Percentiles rank a stretch among this genome's conserved stretches.
phyloP scores from a whole-genome alignment of 2,888 invertebrate genomes.

The Eretmocerus hayati region DNA sequence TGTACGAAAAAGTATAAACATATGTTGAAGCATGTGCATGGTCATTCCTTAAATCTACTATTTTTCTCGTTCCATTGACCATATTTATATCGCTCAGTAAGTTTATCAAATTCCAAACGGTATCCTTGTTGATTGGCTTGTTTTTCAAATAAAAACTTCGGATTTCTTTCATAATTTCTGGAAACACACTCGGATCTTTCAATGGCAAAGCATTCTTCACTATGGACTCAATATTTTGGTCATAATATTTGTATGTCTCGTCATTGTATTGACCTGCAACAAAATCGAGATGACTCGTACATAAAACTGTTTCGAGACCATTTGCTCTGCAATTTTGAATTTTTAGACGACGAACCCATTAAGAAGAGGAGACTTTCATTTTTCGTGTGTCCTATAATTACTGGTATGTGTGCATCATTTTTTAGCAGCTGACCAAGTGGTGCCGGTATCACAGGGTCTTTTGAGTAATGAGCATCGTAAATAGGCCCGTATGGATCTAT shows the following conservation, averaged over 20 bases:
- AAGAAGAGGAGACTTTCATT: background rate
- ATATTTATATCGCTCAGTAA: slow-evolving; percentile 46
- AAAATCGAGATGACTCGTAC: background rate
- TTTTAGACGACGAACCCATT: background rate
- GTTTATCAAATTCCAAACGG: slow-evolving; percentile 6
- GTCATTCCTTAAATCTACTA: slow-evolving; percentile 9
- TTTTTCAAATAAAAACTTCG: slow-evolving; percentile 50
- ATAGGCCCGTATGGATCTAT: background rate
- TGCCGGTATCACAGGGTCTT: background rate
- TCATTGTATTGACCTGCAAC: slow-evolving; percentile 3
- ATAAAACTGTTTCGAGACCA: background rate
- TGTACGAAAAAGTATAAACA: slow-evolving; percentile 54
- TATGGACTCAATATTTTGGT: slow-evolving; percentile 40
- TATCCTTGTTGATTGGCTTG: slow-evolving; percentile 31
- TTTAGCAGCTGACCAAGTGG: background rate
- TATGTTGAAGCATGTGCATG: slow-evolving; percentile 45
- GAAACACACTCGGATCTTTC: slow-evolving; percentile 29
- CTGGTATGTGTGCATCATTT: slow-evolving; percentile 1
- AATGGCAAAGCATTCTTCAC: slow-evolving; percentile 43
- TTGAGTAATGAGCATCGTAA: background rate
- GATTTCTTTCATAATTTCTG: slow-evolving; percentile 40
- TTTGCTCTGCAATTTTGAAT: background rate
- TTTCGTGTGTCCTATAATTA: slow-evolving; percentile 1
- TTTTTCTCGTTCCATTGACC: slow-evolving; percentile 45
- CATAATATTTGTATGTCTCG: slow-evolving; percentile 1